Evolutionary conservation across 2,888 invertebrate species (phyloP), one percentile per base, ranked within the genome.

Genomic region (Hemistola chrysoprasaria): DNA sequence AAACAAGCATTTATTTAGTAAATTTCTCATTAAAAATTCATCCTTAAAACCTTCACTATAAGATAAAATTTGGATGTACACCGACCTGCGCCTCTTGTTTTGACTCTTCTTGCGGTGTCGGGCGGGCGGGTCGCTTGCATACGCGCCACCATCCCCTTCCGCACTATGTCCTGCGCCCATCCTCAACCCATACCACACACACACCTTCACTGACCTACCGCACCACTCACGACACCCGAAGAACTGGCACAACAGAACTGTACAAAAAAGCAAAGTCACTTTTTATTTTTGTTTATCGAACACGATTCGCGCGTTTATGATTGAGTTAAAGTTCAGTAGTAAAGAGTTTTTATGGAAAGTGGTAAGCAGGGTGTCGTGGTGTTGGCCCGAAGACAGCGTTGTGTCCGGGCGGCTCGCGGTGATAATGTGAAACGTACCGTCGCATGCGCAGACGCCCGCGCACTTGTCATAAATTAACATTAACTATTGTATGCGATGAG

Each of bases 111-210:
- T 76, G 53, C 85, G 78, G 45, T 80, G 73, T 38, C 76, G 78
- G 66, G 86, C 73, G 62, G 88, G 85, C 78, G 87, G 86, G 62
- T 88, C 88, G 78, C 89, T 86, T 33, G 86, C 81, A 69, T 77
- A 82, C 50, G 85, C 85, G 70, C 84, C 81, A 61, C 76, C 78
- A 36, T 81, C 86, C 59, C 82, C 84, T 66, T 89, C 89, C 68
- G 84, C 87, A 71, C 89, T 89, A 53, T 89, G 88, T 56, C 86
- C 88, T 51, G 89, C 86, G 59, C 89, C 89, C 87, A 88, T 89
- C 65, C 66, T 62, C 83, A 79, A 73, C 82, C 82, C 85, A 83
- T 85, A 65, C 78, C 82, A 78, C 68, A 67, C 80, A 81, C 78
- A 78, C 81, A 78, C 80, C 75, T 66, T 73, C 84, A 82, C 80